Conservation (phyloP, 2,888 invertebrate genomes). For the Eremobia ochroleuca region DNA sequence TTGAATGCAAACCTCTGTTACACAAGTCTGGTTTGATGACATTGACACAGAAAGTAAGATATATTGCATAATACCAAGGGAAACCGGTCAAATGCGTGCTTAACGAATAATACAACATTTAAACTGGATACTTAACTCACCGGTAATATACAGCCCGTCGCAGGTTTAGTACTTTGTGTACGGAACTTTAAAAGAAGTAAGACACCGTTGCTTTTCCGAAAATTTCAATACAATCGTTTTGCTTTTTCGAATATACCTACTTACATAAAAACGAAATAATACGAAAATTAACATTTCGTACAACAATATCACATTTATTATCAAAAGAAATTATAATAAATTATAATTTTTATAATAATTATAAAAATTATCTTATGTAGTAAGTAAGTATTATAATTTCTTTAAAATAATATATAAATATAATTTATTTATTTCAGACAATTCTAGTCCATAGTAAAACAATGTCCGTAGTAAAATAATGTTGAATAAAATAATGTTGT, state of each 20-base stretch:
- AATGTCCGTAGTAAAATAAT: too few species aligned
- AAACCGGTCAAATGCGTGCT: slow-evolving; percentile 31
- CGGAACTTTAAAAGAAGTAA: neutral
- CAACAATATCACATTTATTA: slow-evolving; percentile 51
- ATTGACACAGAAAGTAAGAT: slow-evolving; percentile 23
- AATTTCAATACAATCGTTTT: neutral
- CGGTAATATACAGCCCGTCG: neutral
- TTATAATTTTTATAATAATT: too few species aligned
- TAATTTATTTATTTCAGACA: too few species aligned
- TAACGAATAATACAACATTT: neutral
- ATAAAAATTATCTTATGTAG: too few species aligned
- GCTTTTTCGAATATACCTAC: too few species aligned
- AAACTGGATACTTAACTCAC: neutral
- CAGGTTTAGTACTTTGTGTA: neutral
- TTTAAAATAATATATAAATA: too few species aligned
- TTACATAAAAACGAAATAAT: neutral
- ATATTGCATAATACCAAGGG: neutral
- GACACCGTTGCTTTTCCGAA: neutral
- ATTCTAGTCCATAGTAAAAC: too few species aligned
- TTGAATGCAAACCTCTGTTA: slow-evolving; percentile 4
- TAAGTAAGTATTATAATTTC: too few species aligned
- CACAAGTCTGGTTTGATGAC: slow-evolving; percentile 9
- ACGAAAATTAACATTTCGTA: slow-evolving; percentile 3
- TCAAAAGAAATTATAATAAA: too few species aligned
- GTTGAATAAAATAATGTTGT: too few species aligned